Percentiles rank a stretch among this genome's conserved stretches.
Conservation (phyloP, 2,797 vertebrate species). For the Cyclopterus lumpus region DNA sequence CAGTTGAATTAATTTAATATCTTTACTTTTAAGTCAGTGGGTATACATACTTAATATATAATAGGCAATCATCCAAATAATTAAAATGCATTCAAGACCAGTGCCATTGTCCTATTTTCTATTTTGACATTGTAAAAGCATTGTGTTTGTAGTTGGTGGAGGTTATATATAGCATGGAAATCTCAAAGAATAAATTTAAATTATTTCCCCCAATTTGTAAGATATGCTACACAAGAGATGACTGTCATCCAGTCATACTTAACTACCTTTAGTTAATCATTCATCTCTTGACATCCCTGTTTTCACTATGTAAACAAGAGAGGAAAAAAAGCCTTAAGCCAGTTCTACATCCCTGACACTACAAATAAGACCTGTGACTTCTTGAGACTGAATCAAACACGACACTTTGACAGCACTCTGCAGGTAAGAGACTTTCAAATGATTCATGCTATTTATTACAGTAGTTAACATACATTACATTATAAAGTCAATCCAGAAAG, state of each 20-base stretch:
- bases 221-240: background rate
- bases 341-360: background rate
- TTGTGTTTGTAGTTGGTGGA: background rate
- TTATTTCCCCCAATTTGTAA: background rate
- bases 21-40: background rate
- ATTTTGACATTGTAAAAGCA: background rate
- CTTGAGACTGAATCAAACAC: background rate
- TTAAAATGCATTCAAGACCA: background rate
- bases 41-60: background rate
- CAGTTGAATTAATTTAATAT: background rate
- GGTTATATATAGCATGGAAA: background rate
- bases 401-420: background rate
- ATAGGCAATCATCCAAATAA: background rate
- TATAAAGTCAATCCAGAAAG: background rate
- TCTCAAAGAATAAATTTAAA: background rate
- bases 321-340: background rate
- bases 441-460: background rate
- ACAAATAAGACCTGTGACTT: conserved; percentile 9
- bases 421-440: conserved; percentile 39
- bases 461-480: background rate
- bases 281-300: conserved; percentile 8
- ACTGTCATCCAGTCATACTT: background rate
- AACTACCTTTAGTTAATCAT: conserved; percentile 31
- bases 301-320: conserved; percentile 48
- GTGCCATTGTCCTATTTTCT: background rate